Evolutionary conservation across 2,113 vertebrate species (phyloP).

Genomic region (Tringa solitaria): DNA sequence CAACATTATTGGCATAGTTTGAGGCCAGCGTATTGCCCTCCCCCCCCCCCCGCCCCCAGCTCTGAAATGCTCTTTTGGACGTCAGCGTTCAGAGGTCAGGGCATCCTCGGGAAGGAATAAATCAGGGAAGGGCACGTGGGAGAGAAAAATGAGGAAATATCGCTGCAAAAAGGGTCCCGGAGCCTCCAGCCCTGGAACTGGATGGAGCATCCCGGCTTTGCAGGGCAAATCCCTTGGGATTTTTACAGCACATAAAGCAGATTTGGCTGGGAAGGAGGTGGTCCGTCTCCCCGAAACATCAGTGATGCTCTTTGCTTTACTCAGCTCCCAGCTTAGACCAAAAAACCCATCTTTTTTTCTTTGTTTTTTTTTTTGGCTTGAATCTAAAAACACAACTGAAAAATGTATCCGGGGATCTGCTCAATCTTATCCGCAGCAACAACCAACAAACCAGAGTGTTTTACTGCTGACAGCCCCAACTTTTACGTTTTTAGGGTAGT

Average conservation of each 20-base stretch:
- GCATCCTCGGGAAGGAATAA: background rate
- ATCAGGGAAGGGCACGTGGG: background rate
- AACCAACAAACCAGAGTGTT: background rate
- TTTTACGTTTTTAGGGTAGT: background rate
- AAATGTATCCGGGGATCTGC: background rate
- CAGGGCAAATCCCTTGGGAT: background rate
- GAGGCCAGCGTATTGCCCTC: background rate
- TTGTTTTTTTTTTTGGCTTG: background rate
- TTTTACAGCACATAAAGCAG: background rate
- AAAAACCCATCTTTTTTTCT: background rate
- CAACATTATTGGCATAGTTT: background rate
- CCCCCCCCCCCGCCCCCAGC: background rate
- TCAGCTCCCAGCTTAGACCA: background rate
- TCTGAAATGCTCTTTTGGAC: rapidly evolving
- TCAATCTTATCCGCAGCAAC: background rate
- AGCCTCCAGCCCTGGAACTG: background rate
- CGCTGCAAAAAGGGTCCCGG: background rate
- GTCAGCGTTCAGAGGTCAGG: background rate
- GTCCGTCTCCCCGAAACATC: background rate
- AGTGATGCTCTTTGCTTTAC: background rate
- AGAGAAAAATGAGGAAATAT: background rate
- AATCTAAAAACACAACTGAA: background rate
- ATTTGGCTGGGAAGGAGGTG: background rate
- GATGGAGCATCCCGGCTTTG: background rate
- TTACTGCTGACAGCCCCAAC: background rate